Evolutionary conservation across 2,113 vertebrate species (phyloP), one percentile per base, ranked within the genome.

Genomic region (Scalopus aquaticus): DNA sequence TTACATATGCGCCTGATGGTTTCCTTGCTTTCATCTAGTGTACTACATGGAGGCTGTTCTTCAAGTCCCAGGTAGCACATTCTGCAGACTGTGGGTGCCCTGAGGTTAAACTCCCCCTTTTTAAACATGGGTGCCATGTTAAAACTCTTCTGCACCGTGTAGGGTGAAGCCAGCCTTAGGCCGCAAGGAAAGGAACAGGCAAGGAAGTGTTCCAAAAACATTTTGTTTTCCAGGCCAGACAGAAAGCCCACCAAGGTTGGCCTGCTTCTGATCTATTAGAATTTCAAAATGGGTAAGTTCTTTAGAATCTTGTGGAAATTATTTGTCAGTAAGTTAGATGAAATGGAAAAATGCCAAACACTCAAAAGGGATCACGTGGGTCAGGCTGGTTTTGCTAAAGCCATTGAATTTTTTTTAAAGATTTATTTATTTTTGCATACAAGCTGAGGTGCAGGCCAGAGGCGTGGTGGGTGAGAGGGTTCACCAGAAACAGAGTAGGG

Each of bases 201-300:
- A 60, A 3, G 20, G 8, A 54, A 51, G 11, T 67, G 13, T 69
- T 62, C 16, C 26, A 74, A 30, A 42, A n/a, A 32, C 70, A 49
- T 58, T 78, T 39, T 79, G 11, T 54, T 51, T 54, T 26, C 4
- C 76, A 67, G 73, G 35, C 20, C 26, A 73, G 44, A 28, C 54
- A 70, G 51, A 84, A 85, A 26, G 54, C 11, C n/a, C 67, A 1
- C 8, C 9, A 51, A 2, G 0, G 0, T 0, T 74, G 90, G 51
- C 64, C 77, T 80, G 88, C 15, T 87, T 10, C 78, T 96, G 62
- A 58, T 82, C 6, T 96, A 74, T 85, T 87, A 44, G 19, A 97
- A 51, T 92, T 79, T 96, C 54, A 91, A 88, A 74, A 73, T 88
- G 13, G 2, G 2, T 87, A 95, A 91, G 4, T 44, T 44, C 82